These are phyloP conservation scores for Atractosteus spatula DNA, from an alignment of 2,113 vertebrate species.

Conservation along the genomic window DNA sequence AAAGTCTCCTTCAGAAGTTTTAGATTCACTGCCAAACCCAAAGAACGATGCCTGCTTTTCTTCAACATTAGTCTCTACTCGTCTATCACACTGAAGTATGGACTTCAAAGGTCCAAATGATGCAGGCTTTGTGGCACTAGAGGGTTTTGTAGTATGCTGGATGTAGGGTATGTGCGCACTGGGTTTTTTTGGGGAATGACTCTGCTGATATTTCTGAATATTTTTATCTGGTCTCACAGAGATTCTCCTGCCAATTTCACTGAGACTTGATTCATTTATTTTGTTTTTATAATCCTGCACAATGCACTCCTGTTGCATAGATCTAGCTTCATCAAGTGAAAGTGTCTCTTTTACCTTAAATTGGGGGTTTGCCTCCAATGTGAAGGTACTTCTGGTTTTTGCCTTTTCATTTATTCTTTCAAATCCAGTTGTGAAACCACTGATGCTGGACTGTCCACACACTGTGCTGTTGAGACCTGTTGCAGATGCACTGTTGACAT, in stretches of 20 bases:
- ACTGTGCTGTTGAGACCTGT: slow-evolving; percentile 5
- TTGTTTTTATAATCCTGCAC: background rate
- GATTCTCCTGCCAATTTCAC: background rate
- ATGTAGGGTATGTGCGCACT: background rate
- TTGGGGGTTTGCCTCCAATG: slow-evolving; percentile 38
- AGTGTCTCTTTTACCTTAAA: slow-evolving; percentile 38
- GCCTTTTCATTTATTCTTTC: slow-evolving; percentile 38
- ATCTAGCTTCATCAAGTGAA: background rate
- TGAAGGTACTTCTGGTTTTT: slow-evolving; percentile 46
- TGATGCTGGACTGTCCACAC: slow-evolving; percentile 17
- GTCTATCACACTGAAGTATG: background rate
- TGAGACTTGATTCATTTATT: background rate
- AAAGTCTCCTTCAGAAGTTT: slow-evolving; percentile 24
- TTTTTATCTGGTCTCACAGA: background rate
- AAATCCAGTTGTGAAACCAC: slow-evolving; percentile 39
- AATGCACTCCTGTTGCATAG: background rate
- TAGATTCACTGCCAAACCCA: background rate
- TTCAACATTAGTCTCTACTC: too few relatives aligned
- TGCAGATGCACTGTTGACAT: background rate
- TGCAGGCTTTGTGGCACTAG: background rate
- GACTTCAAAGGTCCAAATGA: background rate
- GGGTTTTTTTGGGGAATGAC: background rate
- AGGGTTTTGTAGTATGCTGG: background rate
- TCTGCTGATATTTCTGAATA: background rate
- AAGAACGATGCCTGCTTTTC: slow-evolving; percentile 2